A percentile compares a stretch with the other conserved stretches of the same genome.
These are phyloP conservation scores for Cossypha niveicapilla DNA, from an alignment of 2,797 vertebrate species.

Conservation along the genomic window DNA sequence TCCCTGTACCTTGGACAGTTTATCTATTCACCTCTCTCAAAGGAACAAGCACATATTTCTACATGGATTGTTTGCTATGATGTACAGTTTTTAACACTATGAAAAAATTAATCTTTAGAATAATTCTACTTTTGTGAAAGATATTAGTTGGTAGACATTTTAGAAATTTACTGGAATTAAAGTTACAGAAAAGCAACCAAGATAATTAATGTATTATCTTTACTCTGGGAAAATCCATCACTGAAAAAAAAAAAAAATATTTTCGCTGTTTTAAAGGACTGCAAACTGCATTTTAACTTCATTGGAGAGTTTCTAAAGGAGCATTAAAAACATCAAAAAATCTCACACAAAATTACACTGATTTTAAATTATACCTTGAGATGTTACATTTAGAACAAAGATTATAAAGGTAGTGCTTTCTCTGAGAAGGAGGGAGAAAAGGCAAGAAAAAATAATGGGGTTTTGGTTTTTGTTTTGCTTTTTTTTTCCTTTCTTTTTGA, in stretches of 20 bases:
- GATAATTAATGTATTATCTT: not conserved
- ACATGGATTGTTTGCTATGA: slow-evolving; percentile 68
- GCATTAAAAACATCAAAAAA: not conserved
- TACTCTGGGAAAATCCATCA: not conserved
- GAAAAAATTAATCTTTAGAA: slow-evolving; percentile 8
- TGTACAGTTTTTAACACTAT: slow-evolving; percentile 38
- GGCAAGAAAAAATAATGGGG: not conserved
- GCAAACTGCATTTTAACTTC: slow-evolving; percentile 47
- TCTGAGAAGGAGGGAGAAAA: not conserved
- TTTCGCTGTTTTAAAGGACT: slow-evolving; percentile 33
- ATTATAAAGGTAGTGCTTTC: not conserved
- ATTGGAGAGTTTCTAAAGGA: slow-evolving; percentile 40
- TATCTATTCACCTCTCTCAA: slow-evolving; percentile 76
- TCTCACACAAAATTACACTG: slow-evolving; percentile 12
- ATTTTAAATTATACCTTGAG: slow-evolving; percentile 46
- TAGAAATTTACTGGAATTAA: not conserved
- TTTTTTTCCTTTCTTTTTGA: not conserved
- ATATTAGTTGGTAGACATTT: not conserved
- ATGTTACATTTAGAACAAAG: not conserved
- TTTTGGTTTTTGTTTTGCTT: not conserved
- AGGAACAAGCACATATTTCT: slow-evolving; percentile 74
- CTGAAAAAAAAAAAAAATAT: slow-evolving; percentile 36
- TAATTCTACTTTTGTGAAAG: slow-evolving; percentile 28
- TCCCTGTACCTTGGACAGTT: slow-evolving; percentile 84
- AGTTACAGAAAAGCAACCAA: slow-evolving; percentile 40